These are phyloP conservation scores for Agrochola litura DNA, from an alignment of 2,888 invertebrate species.

Conservation along the genomic window DNA sequence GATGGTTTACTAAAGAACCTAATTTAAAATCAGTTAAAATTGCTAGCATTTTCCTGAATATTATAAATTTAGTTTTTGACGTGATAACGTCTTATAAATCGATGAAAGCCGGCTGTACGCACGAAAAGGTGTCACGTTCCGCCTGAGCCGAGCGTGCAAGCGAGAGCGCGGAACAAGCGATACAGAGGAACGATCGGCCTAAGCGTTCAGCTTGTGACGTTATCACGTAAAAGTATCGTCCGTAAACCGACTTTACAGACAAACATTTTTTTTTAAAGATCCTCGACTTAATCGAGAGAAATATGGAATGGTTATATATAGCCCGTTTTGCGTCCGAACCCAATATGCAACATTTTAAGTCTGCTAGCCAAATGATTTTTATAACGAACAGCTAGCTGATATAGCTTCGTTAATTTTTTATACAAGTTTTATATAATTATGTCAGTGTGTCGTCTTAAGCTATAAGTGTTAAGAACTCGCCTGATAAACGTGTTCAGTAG, in stretches of 20 bases:
- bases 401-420: slow-evolving; percentile 51
- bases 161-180: no score
- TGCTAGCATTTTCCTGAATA: neutral
- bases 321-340: neutral
- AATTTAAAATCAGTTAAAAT: neutral
- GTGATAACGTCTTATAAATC: no score
- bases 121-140: no score
- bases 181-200: no score
- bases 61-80: neutral
- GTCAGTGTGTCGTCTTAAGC: slow-evolving; percentile 54
- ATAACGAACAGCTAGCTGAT: slow-evolving; percentile 17
- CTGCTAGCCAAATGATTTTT: slow-evolving; percentile 46
- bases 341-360: slow-evolving; percentile 27
- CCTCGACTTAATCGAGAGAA: neutral
- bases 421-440: slow-evolving; percentile 35
- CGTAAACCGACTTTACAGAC: no score
- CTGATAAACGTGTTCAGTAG: slow-evolving; percentile 68
- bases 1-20: neutral
- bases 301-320: neutral
- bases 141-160: no score
- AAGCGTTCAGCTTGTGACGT: no score
- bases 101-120: no score
- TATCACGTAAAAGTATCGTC: no score
- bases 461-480: slow-evolving; percentile 60
- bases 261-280: no score